Evolutionary conservation across 2,113 vertebrate species (phyloP), one percentile per base, ranked within the genome.

Genomic region (Scolopax mira): DNA sequence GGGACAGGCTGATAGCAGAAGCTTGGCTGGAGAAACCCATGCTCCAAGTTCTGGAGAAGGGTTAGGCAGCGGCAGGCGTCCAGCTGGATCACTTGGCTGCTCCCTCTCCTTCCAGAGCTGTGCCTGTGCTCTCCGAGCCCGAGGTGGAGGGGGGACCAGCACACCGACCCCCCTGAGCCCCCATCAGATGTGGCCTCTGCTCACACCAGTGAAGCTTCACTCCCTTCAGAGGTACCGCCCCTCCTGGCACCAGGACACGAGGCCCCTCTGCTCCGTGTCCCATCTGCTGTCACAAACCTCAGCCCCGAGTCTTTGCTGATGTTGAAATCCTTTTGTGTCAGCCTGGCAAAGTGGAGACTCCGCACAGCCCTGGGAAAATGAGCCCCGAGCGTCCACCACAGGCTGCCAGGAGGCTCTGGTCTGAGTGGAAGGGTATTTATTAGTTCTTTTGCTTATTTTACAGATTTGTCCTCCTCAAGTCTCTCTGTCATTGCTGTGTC

Each of bases 331-430:
- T 72, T 52, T 12, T 42, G 35, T 35, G 39, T 46, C 44, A 1
- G 0, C 7, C 31, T 19, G 14, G 87, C 42, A 25, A 18, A 79
- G 62, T 1, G 7, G 13, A 60, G 48, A 18, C 39, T 5, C 64
- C 2, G 0, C 24, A 23, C 2, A 21, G 52, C 39, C 41, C 9
- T 9, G 28, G 24, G 57, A 7, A 18, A 44, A 44, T 0, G 31
- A 85, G 67, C 64, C 58, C 13, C 4, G 4, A 3, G 28, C 42
- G 19, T 3, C 11, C 64, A 46, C 0, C 0, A 17, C 0, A 8
- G 35, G 41, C 3, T 69, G 86, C 61, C 72, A 21, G 35, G n/a
- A 37, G 49, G 27, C 2, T 3, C 0, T 1, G 0, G 2, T 23
- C 31, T 7, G 15, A 6, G 3, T 6, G 11, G 8, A 86, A 54